A percentile compares a stretch with the other conserved stretches of the same genome.
phyloP scores from a whole-genome alignment of 2,113 vertebrate genomes.

The Rhinoderma darwinii region DNA sequence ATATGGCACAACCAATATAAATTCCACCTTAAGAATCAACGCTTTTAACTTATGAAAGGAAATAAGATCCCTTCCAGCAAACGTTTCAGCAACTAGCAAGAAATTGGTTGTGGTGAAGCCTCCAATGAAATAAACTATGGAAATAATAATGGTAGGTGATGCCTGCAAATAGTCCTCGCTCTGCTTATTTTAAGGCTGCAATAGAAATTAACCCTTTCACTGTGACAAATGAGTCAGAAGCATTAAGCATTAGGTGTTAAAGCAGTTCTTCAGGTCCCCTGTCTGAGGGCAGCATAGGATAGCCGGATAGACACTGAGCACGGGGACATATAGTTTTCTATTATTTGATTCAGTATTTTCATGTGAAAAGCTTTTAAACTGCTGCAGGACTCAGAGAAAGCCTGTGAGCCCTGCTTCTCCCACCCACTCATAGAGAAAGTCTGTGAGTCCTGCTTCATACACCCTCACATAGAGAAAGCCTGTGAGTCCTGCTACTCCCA shows the following conservation, averaged over 20 bases:
- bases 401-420: no score
- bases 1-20: slow-evolving; percentile 66
- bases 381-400: no score
- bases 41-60: slow-evolving; percentile 66
- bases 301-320: background rate
- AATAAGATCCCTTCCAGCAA: slow-evolving; percentile 62
- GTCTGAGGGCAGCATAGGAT: background rate
- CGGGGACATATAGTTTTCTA: background rate
- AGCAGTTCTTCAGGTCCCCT: background rate
- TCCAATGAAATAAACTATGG: background rate
- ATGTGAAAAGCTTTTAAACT: background rate
- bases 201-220: background rate
- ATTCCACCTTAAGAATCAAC: slow-evolving; percentile 61
- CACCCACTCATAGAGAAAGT: no score
- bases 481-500: no score
- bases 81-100: background rate
- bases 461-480: no score
- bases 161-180: background rate
- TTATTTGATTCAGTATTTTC: background rate
- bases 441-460: no score
- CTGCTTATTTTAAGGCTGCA: background rate
- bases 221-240: background rate
- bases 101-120: background rate
- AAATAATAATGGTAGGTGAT: background rate
- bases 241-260: no score